These are phyloP conservation scores for Entomobrya proxima DNA, from an alignment of 2,888 invertebrate genomes.

Conservation along the genomic window DNA sequence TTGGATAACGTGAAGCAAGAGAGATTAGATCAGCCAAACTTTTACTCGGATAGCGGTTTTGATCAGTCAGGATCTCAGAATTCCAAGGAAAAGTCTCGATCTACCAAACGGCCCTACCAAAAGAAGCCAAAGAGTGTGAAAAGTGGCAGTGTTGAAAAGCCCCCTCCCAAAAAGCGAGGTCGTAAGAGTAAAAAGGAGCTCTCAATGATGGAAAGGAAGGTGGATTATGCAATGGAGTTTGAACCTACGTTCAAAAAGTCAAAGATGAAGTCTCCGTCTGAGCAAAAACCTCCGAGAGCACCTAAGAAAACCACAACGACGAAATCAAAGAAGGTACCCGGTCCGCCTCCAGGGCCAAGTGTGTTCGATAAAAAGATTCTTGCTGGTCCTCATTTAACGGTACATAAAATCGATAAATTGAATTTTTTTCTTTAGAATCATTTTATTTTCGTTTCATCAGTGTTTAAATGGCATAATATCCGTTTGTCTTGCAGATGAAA, in stretches of 20 bases:
- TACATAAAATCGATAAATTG: not conserved
- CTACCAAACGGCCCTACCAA: slow-evolving; percentile 40
- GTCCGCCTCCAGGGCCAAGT: not conserved
- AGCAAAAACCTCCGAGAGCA: not conserved
- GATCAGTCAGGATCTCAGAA: not conserved
- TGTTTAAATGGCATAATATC: not conserved
- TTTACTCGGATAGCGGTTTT: not conserved
- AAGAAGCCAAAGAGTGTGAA: not conserved
- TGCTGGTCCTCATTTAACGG: slow-evolving; percentile 53
- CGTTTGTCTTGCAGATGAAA: slow-evolving; percentile 54
- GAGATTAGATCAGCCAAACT: not conserved
- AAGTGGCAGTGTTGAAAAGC: slow-evolving; percentile 24
- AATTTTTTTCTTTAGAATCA: not conserved
- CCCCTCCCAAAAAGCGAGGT: slow-evolving; percentile 55
- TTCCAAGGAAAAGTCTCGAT: not conserved
- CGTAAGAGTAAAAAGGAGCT: slow-evolving; percentile 50
- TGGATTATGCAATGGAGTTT: not conserved
- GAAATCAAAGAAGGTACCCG: not conserved
- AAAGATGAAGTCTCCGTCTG: not conserved
- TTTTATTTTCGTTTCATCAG: not conserved
- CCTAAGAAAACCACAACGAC: not conserved
- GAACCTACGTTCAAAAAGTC: not conserved
- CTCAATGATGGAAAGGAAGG: slow-evolving; percentile 10
- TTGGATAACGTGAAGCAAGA: not conserved
- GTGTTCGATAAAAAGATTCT: slow-evolving; percentile 46